phyloP scores from a whole-genome alignment of 1,140 invertebrate genomes.

The Lepidotrigona ventralis region DNA sequence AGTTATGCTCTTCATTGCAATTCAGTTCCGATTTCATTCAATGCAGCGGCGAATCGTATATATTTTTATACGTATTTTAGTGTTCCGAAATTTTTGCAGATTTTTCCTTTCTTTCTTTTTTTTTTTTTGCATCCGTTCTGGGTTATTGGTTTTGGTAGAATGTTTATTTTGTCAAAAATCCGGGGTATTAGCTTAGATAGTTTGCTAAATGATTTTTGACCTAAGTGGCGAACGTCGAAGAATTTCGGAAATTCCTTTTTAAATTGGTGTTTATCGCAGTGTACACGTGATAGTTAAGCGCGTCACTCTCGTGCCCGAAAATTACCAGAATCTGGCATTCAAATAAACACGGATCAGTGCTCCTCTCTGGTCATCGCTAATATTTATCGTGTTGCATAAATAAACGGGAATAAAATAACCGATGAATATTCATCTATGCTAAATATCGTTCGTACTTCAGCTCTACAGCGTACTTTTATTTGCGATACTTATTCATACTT shows the following conservation, averaged over 20 bases:
- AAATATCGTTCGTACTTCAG: conserved; percentile 2
- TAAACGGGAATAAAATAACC: not conserved
- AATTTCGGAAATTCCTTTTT: not conserved
- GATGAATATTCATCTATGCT: conserved; percentile 35
- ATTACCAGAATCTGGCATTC: not conserved
- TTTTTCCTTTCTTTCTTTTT: not conserved
- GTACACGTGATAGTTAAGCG: not conserved
- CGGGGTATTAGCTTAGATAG: not conserved
- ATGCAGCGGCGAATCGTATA: no score
- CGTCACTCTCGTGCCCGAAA: not conserved
- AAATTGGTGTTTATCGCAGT: not conserved
- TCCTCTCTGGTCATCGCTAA: conserved; percentile 2
- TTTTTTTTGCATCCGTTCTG: no score
- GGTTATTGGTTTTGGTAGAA: not conserved
- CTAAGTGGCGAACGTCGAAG: not conserved
- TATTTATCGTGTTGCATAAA: conserved; percentile 15
- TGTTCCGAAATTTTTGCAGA: no score
- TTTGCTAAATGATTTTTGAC: not conserved
- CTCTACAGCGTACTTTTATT: no score
- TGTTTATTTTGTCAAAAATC: not conserved
- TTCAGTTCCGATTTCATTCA: no score
- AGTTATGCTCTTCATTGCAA: no score
- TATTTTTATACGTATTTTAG: no score
- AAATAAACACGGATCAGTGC: conserved; percentile 16
- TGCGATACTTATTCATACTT: not conserved